Conservation (phyloP, 2,113 vertebrate species). For the Psittacula cyanocephala region DNA sequence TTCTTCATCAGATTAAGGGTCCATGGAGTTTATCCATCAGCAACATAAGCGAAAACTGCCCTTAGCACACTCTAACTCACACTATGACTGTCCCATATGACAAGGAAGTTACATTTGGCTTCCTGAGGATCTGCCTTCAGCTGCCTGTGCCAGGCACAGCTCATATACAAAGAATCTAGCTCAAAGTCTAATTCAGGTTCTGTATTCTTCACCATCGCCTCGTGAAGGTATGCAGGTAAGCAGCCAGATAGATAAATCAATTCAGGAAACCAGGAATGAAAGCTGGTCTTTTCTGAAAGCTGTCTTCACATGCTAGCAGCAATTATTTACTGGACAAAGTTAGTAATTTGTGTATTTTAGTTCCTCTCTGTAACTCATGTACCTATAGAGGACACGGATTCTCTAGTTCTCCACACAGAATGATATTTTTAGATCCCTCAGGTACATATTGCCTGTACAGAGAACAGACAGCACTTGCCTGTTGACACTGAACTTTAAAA, state of each 20-base stretch:
- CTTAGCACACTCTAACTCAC: not conserved
- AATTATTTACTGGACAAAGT: not conserved
- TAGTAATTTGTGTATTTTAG: not conserved
- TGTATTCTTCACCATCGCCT: not conserved
- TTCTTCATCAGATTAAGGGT: not conserved
- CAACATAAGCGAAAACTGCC: not conserved
- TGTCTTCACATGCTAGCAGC: not conserved
- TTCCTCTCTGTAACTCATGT: not conserved
- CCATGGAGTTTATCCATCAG: not conserved
- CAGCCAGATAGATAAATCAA: not conserved
- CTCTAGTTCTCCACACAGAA: not conserved
- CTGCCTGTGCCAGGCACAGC: not conserved
- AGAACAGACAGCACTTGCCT: slow-evolving; percentile 28
- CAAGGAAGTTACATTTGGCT: not conserved
- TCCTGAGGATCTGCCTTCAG: not conserved
- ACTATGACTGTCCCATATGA: not conserved
- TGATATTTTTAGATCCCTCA: slow-evolving; percentile 20
- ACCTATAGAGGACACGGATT: not conserved
- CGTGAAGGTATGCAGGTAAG: not conserved
- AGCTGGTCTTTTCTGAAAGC: not conserved
- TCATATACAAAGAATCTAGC: not conserved
- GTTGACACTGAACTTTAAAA: slow-evolving; percentile 23
- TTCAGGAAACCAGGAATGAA: not conserved
- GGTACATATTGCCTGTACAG: slow-evolving; percentile 12
- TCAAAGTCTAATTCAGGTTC: not conserved